phyloP scores from a whole-genome alignment of 2,113 vertebrate genomes.

The Lates calcarifer region DNA sequence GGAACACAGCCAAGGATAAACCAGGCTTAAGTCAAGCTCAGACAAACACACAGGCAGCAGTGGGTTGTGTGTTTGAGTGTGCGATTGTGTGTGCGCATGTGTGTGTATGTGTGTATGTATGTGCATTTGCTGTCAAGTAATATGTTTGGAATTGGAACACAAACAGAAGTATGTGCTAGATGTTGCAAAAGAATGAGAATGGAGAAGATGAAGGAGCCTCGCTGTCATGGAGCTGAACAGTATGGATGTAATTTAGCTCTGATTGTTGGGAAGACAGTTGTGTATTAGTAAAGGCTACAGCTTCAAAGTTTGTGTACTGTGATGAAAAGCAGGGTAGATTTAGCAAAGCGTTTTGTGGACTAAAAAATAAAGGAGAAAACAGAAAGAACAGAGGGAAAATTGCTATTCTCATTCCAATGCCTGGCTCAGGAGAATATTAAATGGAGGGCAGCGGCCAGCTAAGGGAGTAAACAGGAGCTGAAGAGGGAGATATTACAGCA shows the following conservation, averaged over 20 bases:
- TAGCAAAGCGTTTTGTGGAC: background rate
- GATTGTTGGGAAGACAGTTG: background rate
- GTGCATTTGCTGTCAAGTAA: background rate
- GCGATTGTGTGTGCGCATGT: background rate
- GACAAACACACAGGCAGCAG: background rate
- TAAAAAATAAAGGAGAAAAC: conserved; percentile 4
- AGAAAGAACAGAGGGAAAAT: conserved; percentile 34
- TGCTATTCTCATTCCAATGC: conserved; percentile 3
- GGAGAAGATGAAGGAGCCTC: conserved; percentile 14
- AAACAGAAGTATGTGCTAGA: background rate
- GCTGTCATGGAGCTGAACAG: conserved; percentile 5
- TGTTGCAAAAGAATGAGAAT: background rate
- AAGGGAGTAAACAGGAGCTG: conserved; percentile 56
- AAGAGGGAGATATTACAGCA: conserved; percentile 47
- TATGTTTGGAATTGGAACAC: conserved; percentile 3
- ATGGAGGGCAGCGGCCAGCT: conserved; percentile 19
- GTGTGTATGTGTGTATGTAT: background rate
- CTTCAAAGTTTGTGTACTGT: background rate
- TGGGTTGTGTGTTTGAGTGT: background rate
- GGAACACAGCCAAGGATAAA: conserved; percentile 36
- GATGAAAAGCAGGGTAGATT: background rate
- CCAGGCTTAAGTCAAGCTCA: conserved; percentile 28
- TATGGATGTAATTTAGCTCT: conserved; percentile 8
- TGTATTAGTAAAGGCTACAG: background rate
- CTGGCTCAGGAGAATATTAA: conserved; percentile 48